Conservation (phyloP, 2,797 vertebrate genomes). For the Eospalax fontanierii region DNA sequence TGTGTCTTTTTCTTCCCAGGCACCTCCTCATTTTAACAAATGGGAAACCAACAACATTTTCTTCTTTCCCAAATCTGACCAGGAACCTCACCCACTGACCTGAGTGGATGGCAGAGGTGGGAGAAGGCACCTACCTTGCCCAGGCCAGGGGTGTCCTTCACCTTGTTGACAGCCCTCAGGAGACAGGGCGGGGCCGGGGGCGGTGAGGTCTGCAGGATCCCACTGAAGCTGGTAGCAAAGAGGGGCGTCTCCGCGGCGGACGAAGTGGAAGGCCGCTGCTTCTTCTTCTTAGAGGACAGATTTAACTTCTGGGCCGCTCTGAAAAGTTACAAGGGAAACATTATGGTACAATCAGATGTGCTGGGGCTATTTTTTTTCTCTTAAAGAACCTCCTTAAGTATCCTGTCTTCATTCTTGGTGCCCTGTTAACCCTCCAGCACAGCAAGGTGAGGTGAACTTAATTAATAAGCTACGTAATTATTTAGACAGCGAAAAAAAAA, state of each 20-base stretch:
- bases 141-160: conserved; percentile 97
- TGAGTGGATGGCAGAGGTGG: rapidly evolving
- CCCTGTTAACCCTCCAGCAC: not conserved
- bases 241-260: conserved; percentile 93
- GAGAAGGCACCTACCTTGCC: conserved; percentile 94
- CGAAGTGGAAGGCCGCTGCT: conserved; percentile 91
- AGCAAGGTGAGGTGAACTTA: not conserved
- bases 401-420: not conserved
- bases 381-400: not conserved
- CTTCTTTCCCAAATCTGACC: not conserved
- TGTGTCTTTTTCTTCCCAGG: not conserved
- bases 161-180: conserved; percentile 96
- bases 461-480: not conserved
- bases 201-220: conserved; percentile 93
- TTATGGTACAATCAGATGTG: not conserved
- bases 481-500: conserved; percentile 48
- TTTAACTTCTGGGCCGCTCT: conserved; percentile 99
- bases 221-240: conserved; percentile 97
- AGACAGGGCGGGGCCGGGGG: conserved; percentile 98
- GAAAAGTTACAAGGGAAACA: conserved; percentile 60
- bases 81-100: rapidly evolving
- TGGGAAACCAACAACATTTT: rapidly evolving
- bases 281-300: conserved; percentile 98
- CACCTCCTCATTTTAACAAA: not conserved
- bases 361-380: not conserved